These are phyloP conservation scores for Parascotia fuliginaria DNA, from an alignment of 2,888 invertebrate genomes.

Conservation along the genomic window DNA sequence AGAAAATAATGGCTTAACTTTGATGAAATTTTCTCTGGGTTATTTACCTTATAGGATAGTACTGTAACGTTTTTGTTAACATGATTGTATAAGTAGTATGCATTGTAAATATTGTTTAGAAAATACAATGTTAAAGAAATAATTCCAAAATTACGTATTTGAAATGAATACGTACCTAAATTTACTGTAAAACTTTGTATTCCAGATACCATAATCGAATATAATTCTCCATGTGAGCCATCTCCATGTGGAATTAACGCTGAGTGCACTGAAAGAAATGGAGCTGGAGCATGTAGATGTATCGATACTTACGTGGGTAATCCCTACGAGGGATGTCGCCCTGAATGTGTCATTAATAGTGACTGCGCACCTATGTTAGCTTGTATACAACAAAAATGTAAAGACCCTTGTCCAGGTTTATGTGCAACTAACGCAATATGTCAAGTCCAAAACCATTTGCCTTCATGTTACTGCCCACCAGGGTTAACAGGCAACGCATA, in stretches of 20 bases:
- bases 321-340: slow-evolving; percentile 89
- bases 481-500: slow-evolving; percentile 91
- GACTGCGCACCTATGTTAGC: slow-evolving; percentile 91
- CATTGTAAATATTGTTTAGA: no score
- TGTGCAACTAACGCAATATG: slow-evolving; percentile 91
- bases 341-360: slow-evolving; percentile 92
- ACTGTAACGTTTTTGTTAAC: no score
- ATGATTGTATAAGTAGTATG: no score
- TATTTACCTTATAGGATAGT: no score
- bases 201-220: slow-evolving; percentile 71
- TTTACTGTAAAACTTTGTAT: slow-evolving; percentile 24
- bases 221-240: slow-evolving; percentile 87
- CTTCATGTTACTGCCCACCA: slow-evolving; percentile 89
- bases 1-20: no score
- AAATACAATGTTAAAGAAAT: no score
- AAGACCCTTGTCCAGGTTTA: slow-evolving; percentile 91
- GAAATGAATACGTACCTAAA: neutral
- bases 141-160: no score
- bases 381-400: slow-evolving; percentile 91
- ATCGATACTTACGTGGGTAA: slow-evolving; percentile 84
- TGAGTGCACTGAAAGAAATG: slow-evolving; percentile 87
- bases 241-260: slow-evolving; percentile 90
- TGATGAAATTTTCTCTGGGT: no score
- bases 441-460: slow-evolving; percentile 90
- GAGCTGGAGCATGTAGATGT: slow-evolving; percentile 90